Conservation (phyloP, 2,888 invertebrate genomes). For the Diaperis boleti region DNA sequence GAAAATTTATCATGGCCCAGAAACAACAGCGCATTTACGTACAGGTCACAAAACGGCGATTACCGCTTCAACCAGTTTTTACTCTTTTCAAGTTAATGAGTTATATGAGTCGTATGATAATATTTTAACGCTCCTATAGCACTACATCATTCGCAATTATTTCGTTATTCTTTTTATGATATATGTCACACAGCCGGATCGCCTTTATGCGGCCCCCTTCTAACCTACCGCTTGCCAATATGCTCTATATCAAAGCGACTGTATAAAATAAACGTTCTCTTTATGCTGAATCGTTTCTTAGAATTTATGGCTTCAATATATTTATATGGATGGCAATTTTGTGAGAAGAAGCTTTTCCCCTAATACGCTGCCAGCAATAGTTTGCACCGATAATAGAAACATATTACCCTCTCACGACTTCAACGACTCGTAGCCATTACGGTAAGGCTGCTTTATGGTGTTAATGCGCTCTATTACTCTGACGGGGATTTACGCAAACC, state of each 20-base stretch:
- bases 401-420: constrained; percentile 67
- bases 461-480: constrained; percentile 66
- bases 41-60: constrained; percentile 1
- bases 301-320: constrained; percentile 68
- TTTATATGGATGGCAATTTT: constrained; percentile 68
- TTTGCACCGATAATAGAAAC: constrained; percentile 68
- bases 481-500: constrained; percentile 61
- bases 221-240: constrained; percentile 51
- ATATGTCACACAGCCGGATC: constrained; percentile 49
- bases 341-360: constrained; percentile 59
- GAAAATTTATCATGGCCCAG: constrained; percentile 16
- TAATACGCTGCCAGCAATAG: constrained; percentile 62
- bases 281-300: constrained; percentile 65
- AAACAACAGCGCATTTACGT: constrained; percentile 17
- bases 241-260: constrained; percentile 60
- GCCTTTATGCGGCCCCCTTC: constrained; percentile 45
- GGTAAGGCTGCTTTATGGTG: constrained; percentile 67
- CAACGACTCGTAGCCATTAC: constrained; percentile 66
- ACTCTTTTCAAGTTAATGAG: constrained; percentile 33
- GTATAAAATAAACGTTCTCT: constrained; percentile 66
- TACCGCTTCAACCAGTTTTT: constrained; percentile 10
- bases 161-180: constrained; percentile 53
- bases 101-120: constrained; percentile 43
- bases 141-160: constrained; percentile 51
- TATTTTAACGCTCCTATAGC: constrained; percentile 49